Conservation (phyloP, 1,140 invertebrate genomes). For the Agraylea sexmaculata region DNA sequence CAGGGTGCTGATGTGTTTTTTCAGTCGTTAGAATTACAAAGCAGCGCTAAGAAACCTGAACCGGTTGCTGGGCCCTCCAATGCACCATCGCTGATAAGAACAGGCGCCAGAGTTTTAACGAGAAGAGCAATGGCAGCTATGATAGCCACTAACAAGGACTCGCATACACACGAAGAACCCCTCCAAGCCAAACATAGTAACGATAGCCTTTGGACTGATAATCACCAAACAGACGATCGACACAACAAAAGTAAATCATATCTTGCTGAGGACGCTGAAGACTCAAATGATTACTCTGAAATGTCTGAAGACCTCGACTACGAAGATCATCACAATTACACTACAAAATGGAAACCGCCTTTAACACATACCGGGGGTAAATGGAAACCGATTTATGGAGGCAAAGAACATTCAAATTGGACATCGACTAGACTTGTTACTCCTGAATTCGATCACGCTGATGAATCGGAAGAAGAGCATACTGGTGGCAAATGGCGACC, state of each 20-base stretch:
- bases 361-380: constrained; percentile 60
- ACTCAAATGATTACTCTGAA: constrained; percentile 40
- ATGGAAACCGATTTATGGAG: constrained; percentile 42
- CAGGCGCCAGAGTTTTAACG: constrained; percentile 30
- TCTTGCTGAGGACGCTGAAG: constrained; percentile 38
- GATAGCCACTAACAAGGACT: constrained; percentile 20
- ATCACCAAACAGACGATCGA: constrained; percentile 48
- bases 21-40: constrained; percentile 70
- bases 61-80: constrained; percentile 28
- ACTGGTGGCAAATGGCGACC: constrained; percentile 40
- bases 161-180: no score
- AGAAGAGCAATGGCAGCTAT: constrained; percentile 32
- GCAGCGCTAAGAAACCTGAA: constrained; percentile 49
- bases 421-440: constrained; percentile 25
- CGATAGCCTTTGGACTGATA: no score
- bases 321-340: constrained; percentile 42
- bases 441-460: constrained; percentile 33
- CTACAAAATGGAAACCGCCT: constrained; percentile 58
- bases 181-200: no score
- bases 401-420: constrained; percentile 20
- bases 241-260: constrained; percentile 35
- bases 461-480: constrained; percentile 29
- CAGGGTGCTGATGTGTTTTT: constrained; percentile 75
- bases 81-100: constrained; percentile 31
- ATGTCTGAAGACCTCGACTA: constrained; percentile 47